These are phyloP conservation scores for Xylocampa areola DNA, from an alignment of 2,888 invertebrate species.

Conservation along the genomic window DNA sequence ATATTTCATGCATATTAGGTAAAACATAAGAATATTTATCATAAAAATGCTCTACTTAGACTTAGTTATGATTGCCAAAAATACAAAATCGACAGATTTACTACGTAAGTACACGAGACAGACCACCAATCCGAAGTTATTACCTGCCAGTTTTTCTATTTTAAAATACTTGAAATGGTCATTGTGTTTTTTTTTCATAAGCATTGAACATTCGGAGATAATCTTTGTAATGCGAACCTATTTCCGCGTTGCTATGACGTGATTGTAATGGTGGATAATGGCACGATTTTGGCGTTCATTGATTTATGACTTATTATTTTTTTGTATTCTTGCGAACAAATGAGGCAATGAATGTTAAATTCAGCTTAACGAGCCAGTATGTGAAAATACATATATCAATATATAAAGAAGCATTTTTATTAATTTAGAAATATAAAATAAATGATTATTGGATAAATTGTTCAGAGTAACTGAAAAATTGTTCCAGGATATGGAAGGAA, in stretches of 20 bases:
- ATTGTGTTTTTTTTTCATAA: conserved; percentile 35
- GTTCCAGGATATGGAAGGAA: conserved; percentile 97
- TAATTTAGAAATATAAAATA: too few relatives aligned
- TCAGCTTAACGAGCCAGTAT: conserved; percentile 4
- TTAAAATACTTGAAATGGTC: conserved; percentile 11
- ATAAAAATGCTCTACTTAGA: background rate
- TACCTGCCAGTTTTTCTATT: conserved; percentile 24
- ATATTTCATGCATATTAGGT: too few relatives aligned
- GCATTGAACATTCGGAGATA: conserved; percentile 19
- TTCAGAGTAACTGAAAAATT: background rate
- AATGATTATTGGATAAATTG: too few relatives aligned
- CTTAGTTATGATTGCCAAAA: conserved; percentile 7
- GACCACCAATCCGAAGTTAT: conserved; percentile 23
- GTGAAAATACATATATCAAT: background rate
- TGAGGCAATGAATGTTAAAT: conserved; percentile 22
- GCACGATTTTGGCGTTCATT: conserved; percentile 29
- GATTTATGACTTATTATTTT: conserved; percentile 9
- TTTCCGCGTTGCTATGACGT: conserved; percentile 13
- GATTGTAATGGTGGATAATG: conserved; percentile 3
- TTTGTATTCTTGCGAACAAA: conserved; percentile 3
- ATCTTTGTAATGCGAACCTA: conserved; percentile 21
- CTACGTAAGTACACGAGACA: conserved; percentile 22
- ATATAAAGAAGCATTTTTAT: background rate
- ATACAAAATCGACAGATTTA: conserved; percentile 16
- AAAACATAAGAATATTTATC: too few relatives aligned